Evolutionary conservation across 2,797 vertebrate species (phyloP).

Genomic region (Oreonectes daqikongensis): DNA sequence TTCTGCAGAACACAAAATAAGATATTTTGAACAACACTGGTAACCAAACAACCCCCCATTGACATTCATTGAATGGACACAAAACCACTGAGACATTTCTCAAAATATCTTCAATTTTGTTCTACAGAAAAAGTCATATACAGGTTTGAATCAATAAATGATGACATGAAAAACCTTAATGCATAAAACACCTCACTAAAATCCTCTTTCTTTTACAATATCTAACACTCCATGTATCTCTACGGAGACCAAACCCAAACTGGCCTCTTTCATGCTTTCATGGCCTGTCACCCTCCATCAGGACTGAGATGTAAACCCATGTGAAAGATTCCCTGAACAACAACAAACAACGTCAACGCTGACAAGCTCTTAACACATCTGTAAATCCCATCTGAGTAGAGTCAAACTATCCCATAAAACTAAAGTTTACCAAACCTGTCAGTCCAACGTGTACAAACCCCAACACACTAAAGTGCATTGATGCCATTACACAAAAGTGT

Average conservation of each 20-base stretch:
- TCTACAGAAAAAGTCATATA: too few species aligned
- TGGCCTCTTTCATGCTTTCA: slow-evolving; percentile 59
- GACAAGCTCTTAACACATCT: slow-evolving; percentile 32
- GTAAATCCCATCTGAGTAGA: slow-evolving; percentile 15
- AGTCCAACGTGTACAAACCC: not conserved
- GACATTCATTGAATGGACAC: too few species aligned
- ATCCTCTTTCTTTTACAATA: not conserved
- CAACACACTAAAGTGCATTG: not conserved
- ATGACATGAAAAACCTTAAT: too few species aligned
- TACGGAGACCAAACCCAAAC: slow-evolving; percentile 60
- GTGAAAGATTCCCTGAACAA: slow-evolving; percentile 54
- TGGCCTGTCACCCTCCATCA: slow-evolving; percentile 65
- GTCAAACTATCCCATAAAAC: slow-evolving; percentile 5
- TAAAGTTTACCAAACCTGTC: not conserved
- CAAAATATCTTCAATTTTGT: too few species aligned
- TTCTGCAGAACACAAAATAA: too few species aligned
- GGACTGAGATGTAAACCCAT: slow-evolving; percentile 66
- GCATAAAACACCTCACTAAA: not conserved
- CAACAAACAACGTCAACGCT: not conserved
- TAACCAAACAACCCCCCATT: too few species aligned
- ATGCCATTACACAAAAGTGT: not conserved
- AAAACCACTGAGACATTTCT: too few species aligned
- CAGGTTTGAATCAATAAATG: too few species aligned
- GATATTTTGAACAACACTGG: too few species aligned
- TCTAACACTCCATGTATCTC: slow-evolving; percentile 8